Evolutionary conservation across 2,888 invertebrate genomes (phyloP), one percentile per base, ranked within the genome.

Genomic region (Orthosia gracilis): DNA sequence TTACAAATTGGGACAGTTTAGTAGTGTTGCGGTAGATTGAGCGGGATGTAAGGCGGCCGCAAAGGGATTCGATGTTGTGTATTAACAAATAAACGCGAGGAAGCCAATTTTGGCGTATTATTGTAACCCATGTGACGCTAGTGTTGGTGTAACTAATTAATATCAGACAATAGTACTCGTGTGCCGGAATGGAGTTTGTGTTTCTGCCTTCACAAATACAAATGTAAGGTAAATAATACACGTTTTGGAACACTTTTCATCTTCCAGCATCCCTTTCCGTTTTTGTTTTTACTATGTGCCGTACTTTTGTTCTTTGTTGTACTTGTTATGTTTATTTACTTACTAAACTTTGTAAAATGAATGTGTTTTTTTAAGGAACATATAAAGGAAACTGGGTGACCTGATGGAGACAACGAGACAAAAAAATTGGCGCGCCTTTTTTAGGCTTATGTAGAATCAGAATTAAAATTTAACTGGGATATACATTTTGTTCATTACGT

Each of bases 91-190:
- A 87, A 89, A 76, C 71, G 76, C 79, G 54, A 81, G 79, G 78
- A 83, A 85, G 82, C 80, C 74, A 77, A 85, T 89, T 89, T 83
- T 80, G 85, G 83, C 83, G 77, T 87, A 87, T 86, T 87, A 85
- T 86, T 88, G 75, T 88, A 88, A 88, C 89, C 67, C 79, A 86
- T 89, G 93, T 93, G 93, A 92, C 94, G 88, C 89, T 86, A 88
- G 93, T 94, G 94, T 89, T 89, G 85, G 92, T 94, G 94, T 89
- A 90, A 89, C 84, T 88, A 91, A 91, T 91, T 91, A 89, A 89
- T 90, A 88, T 62, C 80, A 85, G 90, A 94, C 94, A 88, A 89
- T 92, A 91, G 77, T 79, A 75, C 85, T 83, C 80, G 86, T 90
- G 91, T 92, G 91, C 80, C 74, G 86, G 80, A 87, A 93, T 94